Percentiles rank a stretch among this genome's conserved stretches.
Conservation (phyloP, 2,113 vertebrate species). For the Equus przewalskii region DNA sequence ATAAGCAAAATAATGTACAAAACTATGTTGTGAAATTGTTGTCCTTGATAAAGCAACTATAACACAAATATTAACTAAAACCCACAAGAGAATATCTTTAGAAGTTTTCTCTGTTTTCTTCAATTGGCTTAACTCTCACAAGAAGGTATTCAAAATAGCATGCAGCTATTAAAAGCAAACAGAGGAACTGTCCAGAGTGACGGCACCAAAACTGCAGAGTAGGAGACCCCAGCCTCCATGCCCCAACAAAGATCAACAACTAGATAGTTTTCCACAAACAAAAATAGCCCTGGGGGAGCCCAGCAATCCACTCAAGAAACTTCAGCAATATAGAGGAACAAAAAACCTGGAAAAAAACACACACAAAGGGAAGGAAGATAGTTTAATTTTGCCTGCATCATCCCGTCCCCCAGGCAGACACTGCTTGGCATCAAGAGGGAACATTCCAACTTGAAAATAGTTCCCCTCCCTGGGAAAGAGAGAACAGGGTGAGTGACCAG, state of each 20-base stretch:
- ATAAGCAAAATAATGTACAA: neutral
- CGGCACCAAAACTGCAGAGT: neutral
- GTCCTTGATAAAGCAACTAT: neutral
- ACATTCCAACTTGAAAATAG: neutral
- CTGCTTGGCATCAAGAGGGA: neutral
- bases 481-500: neutral
- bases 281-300: neutral
- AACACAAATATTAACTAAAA: conserved; percentile 24
- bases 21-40: neutral
- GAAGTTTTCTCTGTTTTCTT: neutral
- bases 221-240: neutral
- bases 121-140: neutral
- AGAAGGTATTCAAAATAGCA: neutral
- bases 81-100: neutral
- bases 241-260: neutral
- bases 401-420: neutral
- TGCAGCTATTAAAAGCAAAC: neutral
- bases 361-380: neutral
- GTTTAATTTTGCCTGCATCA: neutral
- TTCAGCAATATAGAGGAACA: neutral
- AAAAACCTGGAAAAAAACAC: neutral
- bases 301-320: neutral
- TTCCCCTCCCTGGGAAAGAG: neutral
- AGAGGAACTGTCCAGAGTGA: neutral
- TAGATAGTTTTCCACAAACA: neutral